Evolutionary conservation across 2,797 vertebrate genomes (phyloP), one percentile per base, ranked within the genome.

Genomic region (Pagetopsis macropterus): DNA sequence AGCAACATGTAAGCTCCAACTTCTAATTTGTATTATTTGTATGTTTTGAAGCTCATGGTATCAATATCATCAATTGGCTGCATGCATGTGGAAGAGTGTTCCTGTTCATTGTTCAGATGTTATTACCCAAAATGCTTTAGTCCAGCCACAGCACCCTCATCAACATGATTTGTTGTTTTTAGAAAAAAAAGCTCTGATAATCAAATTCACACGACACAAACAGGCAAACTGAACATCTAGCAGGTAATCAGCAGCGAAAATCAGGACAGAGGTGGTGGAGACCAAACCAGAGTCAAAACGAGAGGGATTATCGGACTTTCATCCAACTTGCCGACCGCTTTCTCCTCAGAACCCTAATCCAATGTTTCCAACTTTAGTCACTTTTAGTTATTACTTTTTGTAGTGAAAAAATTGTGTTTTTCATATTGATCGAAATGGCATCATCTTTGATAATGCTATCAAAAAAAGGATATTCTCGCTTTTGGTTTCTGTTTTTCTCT

Each of bases 21-120:
- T 76, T 27, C 37, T 19, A 15, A 62, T 49, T 68, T 37, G 31
- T 79, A 54, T 16, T 31, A 27, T 40, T 54, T 49, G 12, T 37
- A 2, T 51, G 50, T 33, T 57, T 55, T 51, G 15, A 31, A 65
- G 16, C 31, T 33, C 12, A 27, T 59, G 17, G 48, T 43, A 21
- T 64, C 10, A 43, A 16, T 44, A 40, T 60, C 16, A 6, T 31
- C 11, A 43, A 19, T 65, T n/a, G 16, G 3, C 9, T 17, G 13
- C 50, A 57, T 44, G 17, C 19, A 52, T 16, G 37, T 52, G 27
- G 62, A 41, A 46, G 5, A 27, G 13, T 52, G n/a, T 71, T 40
- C 46, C 23, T 33, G 50, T 3, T 21, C 17, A 16, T 23, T 52
- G 17, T 44, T 52, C 19, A 44, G 37, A 40, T 71, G 40, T 41